A percentile compares a stretch with the other conserved stretches of the same genome.
Conservation (phyloP, 2,888 invertebrate species). For the Cyclophora punctaria region DNA sequence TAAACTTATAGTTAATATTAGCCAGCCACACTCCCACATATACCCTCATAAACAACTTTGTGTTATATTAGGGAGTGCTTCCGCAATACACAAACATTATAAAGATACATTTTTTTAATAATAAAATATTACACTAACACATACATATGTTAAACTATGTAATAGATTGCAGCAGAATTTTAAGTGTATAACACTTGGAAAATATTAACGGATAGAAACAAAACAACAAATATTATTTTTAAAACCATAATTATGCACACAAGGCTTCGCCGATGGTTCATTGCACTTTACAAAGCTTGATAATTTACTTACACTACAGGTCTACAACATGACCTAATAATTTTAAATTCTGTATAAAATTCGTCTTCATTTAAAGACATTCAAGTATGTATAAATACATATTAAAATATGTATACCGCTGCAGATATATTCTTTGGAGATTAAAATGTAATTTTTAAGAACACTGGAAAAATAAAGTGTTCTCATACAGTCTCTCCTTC, state of each 20-base stretch:
- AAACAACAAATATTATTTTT: constrained; percentile 45
- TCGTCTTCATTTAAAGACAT: constrained; percentile 16
- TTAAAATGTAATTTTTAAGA: constrained; percentile 15
- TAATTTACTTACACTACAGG: constrained; percentile 29
- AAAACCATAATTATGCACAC: constrained; percentile 52
- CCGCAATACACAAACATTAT: constrained; percentile 18
- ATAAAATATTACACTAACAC: constrained; percentile 31
- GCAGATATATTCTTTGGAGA: constrained; percentile 21
- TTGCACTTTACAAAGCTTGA: constrained; percentile 58
- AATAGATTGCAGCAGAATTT: constrained; percentile 52
- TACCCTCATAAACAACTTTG: constrained; percentile 6
- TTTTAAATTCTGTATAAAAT: constrained; percentile 21
- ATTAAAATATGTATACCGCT: constrained; percentile 22
- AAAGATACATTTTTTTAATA: constrained; percentile 22
- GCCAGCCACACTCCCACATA: constrained; percentile 11
- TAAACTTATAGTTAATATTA: constrained; percentile 29
- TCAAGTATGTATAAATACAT: constrained; percentile 20
- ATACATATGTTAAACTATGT: constrained; percentile 29
- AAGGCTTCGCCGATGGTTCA: constrained; percentile 66
- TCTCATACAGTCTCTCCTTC: constrained; percentile 35
- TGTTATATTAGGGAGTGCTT: constrained; percentile 12
- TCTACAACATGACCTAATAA: constrained; percentile 15
- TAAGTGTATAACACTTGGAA: constrained; percentile 59
- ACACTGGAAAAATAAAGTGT: constrained; percentile 25
- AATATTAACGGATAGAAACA: constrained; percentile 43